Conservation (phyloP, 1,140 invertebrate genomes). For the Sycophaga agraensis region DNA sequence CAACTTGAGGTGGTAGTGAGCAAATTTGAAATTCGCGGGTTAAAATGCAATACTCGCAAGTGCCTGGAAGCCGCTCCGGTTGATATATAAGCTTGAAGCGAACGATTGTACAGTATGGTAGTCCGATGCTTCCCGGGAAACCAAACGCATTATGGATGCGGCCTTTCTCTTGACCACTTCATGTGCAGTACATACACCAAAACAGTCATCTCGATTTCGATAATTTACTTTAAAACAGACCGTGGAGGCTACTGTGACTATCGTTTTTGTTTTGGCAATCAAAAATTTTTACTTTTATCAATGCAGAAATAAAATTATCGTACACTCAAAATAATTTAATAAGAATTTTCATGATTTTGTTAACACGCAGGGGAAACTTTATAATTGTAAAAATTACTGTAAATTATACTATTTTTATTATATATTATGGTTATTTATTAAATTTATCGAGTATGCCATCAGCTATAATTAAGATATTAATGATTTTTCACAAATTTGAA, state of each 20-base stretch:
- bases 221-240: slow-evolving; percentile 40
- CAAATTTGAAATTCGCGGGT: slow-evolving; percentile 14
- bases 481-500: no score
- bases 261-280: slow-evolving; percentile 35
- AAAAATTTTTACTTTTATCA: neutral
- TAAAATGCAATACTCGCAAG: slow-evolving; percentile 25
- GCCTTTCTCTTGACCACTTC: slow-evolving; percentile 27
- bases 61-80: neutral
- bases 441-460: no score
- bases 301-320: neutral
- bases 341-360: no score
- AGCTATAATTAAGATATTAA: no score
- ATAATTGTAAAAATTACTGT: no score
- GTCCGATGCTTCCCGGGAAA: slow-evolving; percentile 47
- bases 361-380: no score
- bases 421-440: no score
- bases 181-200: slow-evolving; percentile 39
- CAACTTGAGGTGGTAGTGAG: neutral
- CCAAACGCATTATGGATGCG: slow-evolving; percentile 37
- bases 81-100: slow-evolving; percentile 39
- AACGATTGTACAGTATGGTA: slow-evolving; percentile 16
- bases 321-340: neutral
- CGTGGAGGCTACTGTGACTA: slow-evolving; percentile 41
- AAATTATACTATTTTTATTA: no score
- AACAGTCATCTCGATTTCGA: slow-evolving; percentile 40